Percentiles rank a stretch among this genome's conserved stretches.
Conservation (phyloP, 2,888 invertebrate genomes). For the Itoplectis maculator region DNA sequence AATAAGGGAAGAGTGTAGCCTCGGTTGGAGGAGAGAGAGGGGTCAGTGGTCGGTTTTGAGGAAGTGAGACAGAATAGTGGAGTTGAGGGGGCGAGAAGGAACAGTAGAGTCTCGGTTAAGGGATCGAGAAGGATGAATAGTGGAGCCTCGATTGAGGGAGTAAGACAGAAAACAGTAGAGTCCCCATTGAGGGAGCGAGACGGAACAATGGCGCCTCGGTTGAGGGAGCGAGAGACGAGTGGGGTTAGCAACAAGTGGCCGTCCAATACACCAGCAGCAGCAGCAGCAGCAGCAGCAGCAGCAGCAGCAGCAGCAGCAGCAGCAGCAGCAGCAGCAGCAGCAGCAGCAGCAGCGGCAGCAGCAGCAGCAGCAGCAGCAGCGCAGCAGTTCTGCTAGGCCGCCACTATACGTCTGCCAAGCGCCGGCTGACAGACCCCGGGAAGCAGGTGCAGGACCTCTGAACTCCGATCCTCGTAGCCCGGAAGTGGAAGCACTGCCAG, state of each 20-base stretch:
- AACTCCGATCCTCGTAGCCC: slow-evolving; percentile 72
- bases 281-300: slow-evolving; percentile 33
- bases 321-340: slow-evolving; percentile 36
- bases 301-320: slow-evolving; percentile 34
- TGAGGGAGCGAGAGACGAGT: slow-evolving; percentile 26
- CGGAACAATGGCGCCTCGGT: slow-evolving; percentile 1
- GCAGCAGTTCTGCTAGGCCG: slow-evolving; percentile 32
- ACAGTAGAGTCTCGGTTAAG: slow-evolving; percentile 30
- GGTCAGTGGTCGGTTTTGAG: too few species aligned
- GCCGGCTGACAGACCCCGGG: slow-evolving; percentile 71
- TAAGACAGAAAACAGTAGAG: slow-evolving; percentile 21
- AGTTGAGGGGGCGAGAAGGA: not conserved
- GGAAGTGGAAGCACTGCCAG: slow-evolving; percentile 70
- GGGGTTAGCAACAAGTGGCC: slow-evolving; percentile 81
- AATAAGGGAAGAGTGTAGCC: not conserved
- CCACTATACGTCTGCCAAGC: slow-evolving; percentile 64
- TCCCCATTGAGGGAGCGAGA: slow-evolving; percentile 12
- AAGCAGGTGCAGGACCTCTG: slow-evolving; percentile 78
- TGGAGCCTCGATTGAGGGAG: slow-evolving; percentile 37
- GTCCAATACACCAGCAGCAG: slow-evolving; percentile 61
- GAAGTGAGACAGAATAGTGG: not conserved
- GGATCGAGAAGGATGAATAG: slow-evolving; percentile 28
- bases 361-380: slow-evolving; percentile 36
- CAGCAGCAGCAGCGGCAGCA: slow-evolving; percentile 34
- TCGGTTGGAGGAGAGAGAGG: too few species aligned